These are phyloP conservation scores for Castor canadensis DNA, from an alignment of 2,113 vertebrate species.

Conservation along the genomic window DNA sequence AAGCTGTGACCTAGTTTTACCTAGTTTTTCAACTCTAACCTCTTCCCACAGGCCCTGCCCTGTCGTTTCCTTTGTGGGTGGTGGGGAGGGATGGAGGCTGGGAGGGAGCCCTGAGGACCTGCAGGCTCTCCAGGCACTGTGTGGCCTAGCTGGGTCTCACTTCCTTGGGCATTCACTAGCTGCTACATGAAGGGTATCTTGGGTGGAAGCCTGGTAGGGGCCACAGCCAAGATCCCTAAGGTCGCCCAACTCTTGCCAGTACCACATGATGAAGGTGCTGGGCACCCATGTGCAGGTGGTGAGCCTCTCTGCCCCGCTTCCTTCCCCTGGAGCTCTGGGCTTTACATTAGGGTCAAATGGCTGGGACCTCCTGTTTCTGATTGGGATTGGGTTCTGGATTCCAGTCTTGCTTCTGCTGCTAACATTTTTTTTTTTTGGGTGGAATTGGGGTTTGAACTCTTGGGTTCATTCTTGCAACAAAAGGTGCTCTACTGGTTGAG, in stretches of 20 bases:
- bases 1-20: conserved; percentile 55
- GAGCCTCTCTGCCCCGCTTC: background rate
- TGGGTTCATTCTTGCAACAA: too few relatives aligned
- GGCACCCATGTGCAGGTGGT: rapidly evolving
- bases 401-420: background rate
- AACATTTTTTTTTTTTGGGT: too few relatives aligned
- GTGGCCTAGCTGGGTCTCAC: background rate
- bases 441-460: too few relatives aligned
- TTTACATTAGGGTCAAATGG: background rate
- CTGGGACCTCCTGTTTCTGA: background rate
- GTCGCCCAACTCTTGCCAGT: rapidly evolving
- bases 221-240: background rate
- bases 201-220: too few relatives aligned
- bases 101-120: background rate
- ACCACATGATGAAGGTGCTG: rapidly evolving
- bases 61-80: background rate
- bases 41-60: background rate
- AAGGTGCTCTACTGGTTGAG: too few relatives aligned
- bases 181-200: background rate
- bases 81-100: rapidly evolving
- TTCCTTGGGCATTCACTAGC: too few relatives aligned
- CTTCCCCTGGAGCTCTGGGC: background rate
- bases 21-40: conserved; percentile 9
- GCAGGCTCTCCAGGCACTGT: too few relatives aligned
- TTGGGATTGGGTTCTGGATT: too few relatives aligned